Evolutionary conservation across 2,888 invertebrate genomes (phyloP), one percentile per base, ranked within the genome.

Genomic region (Morpho helenor): DNA sequence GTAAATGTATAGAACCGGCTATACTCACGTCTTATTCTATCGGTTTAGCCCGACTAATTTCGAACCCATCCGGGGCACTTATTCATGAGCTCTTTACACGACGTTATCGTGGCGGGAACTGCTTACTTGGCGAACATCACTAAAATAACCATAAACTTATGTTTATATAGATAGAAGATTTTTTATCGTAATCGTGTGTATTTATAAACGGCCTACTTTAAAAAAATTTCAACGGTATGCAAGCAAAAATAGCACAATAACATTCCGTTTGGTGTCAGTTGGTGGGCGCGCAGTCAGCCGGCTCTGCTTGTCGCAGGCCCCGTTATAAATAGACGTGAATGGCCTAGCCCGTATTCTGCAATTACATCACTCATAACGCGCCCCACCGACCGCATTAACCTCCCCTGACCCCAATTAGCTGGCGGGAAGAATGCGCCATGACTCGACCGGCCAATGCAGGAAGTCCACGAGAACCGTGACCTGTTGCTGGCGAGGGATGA

Each of bases 241-340:
- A 43, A 57, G 31, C 50, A 51, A 44, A 48, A 54, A 57, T 57
- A 57, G 53, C 60, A 49, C 52, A 61, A 61, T 61, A 44, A 50
- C 50, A 57, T 52, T 51, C 57, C 53, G 8, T 31, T 31, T 31
- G 31, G 31, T 31, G 31, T 31, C 31, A 9, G 45, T 45, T 45
- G 49, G 68, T 65, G 63, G 64, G 61, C 40, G 23, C 55, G 57
- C 59, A 63, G 55, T 62, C 22, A 50, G 46, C 49, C 66, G 67
- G 9, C 62, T 65, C 67, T 66, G 65, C 64, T 57, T 67, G 73
- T 70, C 68, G 63, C 68, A 54, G 62, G 50, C 62, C 55, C 62
- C 59, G 60, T 42, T 82, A 81, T 76, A 73, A 74, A 78, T 82
- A 82, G 76, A 66, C 66, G 66, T 79, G 80, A 82, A 81, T 82